Conservation (phyloP, 2,888 invertebrate species). For the Leptopilina syphax region DNA sequence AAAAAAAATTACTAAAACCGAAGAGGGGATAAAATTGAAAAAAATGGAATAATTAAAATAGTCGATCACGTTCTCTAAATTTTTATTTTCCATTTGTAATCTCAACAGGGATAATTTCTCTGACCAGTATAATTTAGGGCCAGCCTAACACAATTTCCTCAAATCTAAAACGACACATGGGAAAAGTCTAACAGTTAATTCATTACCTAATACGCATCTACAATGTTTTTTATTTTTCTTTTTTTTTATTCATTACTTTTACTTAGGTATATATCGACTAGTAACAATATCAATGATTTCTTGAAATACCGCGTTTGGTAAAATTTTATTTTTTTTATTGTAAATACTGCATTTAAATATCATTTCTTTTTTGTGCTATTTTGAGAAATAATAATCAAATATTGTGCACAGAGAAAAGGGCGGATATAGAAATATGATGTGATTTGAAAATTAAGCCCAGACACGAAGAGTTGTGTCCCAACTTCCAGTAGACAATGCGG, state of each 20-base stretch:
- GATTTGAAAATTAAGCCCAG: slow-evolving; percentile 67
- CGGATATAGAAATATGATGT: slow-evolving; percentile 6
- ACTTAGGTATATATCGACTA: slow-evolving; percentile 10
- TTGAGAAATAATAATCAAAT: slow-evolving; percentile 14
- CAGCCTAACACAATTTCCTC: slow-evolving; percentile 26
- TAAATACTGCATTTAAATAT: slow-evolving; percentile 30
- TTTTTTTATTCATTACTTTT: neutral
- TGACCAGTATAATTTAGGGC: neutral
- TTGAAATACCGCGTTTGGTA: slow-evolving; percentile 30
- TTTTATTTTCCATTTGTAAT: slow-evolving; percentile 24
- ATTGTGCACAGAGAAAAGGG: slow-evolving; percentile 40
- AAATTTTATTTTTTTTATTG: neutral
- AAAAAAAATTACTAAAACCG: too few species aligned
- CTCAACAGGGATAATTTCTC: slow-evolving; percentile 21
- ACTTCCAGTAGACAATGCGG: slow-evolving; percentile 97
- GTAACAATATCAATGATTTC: slow-evolving; percentile 31
- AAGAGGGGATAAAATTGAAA: too few species aligned
- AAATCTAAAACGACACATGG: slow-evolving; percentile 34
- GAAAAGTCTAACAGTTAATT: slow-evolving; percentile 15
- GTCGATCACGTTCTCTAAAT: slow-evolving; percentile 20
- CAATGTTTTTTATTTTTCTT: neutral
- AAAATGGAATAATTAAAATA: too few species aligned
- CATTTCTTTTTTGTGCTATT: slow-evolving; percentile 18
- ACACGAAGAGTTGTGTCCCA: slow-evolving; percentile 97
- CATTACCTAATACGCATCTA: slow-evolving; percentile 20